A percentile compares a stretch with the other conserved stretches of the same genome.
These are phyloP conservation scores for Plebejus anna DNA, from an alignment of 2,888 invertebrate species.

Conservation along the genomic window DNA sequence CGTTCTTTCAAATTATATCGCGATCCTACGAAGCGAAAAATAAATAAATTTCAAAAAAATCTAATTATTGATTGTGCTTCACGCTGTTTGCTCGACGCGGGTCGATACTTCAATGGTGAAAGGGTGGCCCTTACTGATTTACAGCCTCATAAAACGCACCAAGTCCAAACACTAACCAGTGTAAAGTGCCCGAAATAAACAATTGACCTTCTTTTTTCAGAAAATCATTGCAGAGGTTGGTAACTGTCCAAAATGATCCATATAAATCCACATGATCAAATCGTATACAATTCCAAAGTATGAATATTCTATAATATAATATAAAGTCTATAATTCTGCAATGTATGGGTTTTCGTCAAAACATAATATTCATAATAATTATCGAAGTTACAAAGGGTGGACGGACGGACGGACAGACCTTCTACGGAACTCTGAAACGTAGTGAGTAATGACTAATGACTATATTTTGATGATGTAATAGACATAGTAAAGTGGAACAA, in stretches of 20 bases:
- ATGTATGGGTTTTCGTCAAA: too few species aligned
- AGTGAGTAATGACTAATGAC: too few species aligned
- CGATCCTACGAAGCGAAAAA: not conserved
- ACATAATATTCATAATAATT: too few species aligned
- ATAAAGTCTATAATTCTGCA: too few species aligned
- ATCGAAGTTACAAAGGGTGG: too few species aligned
- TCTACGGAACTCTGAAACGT: too few species aligned
- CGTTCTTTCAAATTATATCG: not conserved
- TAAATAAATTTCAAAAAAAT: not conserved
- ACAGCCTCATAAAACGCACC: constrained; percentile 62
- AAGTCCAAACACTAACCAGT: constrained; percentile 41
- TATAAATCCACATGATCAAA: not conserved
- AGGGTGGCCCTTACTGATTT: constrained; percentile 73
- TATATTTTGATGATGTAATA: too few species aligned
- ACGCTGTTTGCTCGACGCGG: constrained; percentile 40
- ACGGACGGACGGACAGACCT: too few species aligned
- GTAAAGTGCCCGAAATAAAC: constrained; percentile 55
- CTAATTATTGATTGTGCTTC: constrained; percentile 35
- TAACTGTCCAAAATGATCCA: not conserved
- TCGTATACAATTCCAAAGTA: too few species aligned
- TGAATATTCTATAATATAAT: too few species aligned
- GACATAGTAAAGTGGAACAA: too few species aligned
- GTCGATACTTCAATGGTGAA: constrained; percentile 61
- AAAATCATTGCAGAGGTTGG: constrained; percentile 15
- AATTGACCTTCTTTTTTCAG: constrained; percentile 40